A percentile compares a stretch with the other conserved stretches of the same genome.
phyloP scores from a whole-genome alignment of 2,113 vertebrate species.

The Indicator indicator region DNA sequence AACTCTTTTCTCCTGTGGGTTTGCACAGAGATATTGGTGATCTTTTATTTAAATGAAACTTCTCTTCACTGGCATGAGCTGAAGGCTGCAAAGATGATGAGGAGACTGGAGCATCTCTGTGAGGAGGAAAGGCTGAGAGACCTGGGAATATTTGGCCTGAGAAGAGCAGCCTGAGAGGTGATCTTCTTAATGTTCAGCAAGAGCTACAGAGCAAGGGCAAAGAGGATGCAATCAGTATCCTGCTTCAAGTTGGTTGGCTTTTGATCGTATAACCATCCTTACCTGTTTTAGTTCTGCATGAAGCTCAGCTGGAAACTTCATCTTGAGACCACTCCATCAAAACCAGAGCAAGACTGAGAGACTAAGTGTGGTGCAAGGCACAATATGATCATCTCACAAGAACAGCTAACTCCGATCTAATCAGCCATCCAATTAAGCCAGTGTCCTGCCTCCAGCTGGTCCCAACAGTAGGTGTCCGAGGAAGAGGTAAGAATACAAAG shows the following conservation, averaged over 20 bases:
- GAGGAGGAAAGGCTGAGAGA: too few species aligned
- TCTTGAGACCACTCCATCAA: neutral
- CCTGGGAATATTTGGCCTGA: too few species aligned
- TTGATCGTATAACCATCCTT: too few species aligned
- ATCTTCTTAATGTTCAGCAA: too few species aligned
- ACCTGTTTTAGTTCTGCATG: neutral
- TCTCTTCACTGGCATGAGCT: neutral
- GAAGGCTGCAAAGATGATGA: too few species aligned
- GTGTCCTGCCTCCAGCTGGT: neutral
- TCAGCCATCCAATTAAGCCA: neutral
- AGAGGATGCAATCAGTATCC: too few species aligned
- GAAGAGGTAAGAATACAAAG: neutral
- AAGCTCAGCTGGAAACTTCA: neutral
- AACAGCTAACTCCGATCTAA: neutral
- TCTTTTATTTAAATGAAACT: neutral
- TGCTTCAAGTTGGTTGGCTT: neutral
- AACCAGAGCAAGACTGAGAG: neutral
- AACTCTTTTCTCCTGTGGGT: neutral
- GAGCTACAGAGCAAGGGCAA: too few species aligned
- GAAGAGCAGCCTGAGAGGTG: too few species aligned
- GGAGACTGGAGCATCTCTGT: too few species aligned
- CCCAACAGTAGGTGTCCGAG: neutral
- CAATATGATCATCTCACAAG: neutral
- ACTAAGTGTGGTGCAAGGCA: neutral
- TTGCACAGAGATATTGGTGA: neutral